These are phyloP conservation scores for Toxotes chatareus DNA, from an alignment of 2,113 vertebrate genomes.

Conservation along the genomic window DNA sequence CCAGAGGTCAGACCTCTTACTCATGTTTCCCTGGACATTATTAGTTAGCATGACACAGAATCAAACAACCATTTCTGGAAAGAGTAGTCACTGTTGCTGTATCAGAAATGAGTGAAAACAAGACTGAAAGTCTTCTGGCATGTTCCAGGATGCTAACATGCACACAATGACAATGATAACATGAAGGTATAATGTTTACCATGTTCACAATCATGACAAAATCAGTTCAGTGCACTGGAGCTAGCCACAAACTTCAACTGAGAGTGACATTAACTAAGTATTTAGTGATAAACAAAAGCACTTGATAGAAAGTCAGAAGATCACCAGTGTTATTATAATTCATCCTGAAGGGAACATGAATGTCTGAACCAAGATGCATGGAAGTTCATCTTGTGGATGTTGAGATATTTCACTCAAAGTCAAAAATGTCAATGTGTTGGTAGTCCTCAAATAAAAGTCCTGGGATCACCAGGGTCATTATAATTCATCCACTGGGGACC, in stretches of 20 bases:
- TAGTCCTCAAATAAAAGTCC: too few relatives aligned
- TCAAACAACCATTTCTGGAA: conserved; percentile 16
- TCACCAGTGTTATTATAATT: background rate
- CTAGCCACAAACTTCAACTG: background rate
- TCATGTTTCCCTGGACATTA: conserved; percentile 44
- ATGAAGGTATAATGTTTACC: background rate
- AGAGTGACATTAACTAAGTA: background rate
- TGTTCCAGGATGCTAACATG: background rate
- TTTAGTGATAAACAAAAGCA: background rate
- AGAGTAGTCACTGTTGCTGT: conserved; percentile 8
- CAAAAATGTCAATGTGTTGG: background rate
- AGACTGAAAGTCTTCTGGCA: background rate
- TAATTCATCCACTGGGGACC: background rate
- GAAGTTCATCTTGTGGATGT: background rate
- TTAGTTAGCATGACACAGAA: conserved; percentile 46
- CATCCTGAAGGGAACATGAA: background rate
- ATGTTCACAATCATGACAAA: background rate
- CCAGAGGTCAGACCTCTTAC: conserved; percentile 37
- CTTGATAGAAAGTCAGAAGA: background rate
- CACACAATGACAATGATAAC: background rate
- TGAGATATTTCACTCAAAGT: too few relatives aligned
- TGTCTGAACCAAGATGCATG: background rate
- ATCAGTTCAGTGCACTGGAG: background rate
- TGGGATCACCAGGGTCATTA: background rate
- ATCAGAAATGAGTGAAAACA: conserved; percentile 13